Percentiles rank a stretch among this genome's conserved stretches.
phyloP scores from a whole-genome alignment of 1,140 invertebrate genomes.

The Hycleus cichorii region DNA sequence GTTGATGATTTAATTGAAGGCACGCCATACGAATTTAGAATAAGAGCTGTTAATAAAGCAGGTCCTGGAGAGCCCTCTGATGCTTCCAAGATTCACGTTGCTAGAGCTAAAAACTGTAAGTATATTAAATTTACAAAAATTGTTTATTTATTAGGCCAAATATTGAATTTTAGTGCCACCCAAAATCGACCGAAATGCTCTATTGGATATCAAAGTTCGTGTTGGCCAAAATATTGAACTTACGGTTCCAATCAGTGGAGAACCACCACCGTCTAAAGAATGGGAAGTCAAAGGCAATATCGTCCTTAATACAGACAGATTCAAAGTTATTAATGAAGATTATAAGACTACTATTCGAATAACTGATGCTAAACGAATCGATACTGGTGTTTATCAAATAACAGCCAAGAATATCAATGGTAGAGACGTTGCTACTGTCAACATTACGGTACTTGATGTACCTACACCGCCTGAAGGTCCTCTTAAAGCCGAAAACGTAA shows the following conservation, averaged over 20 bases:
- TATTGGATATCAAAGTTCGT: conserved; percentile 85
- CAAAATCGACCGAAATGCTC: conserved; percentile 87
- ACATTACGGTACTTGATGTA: conserved; percentile 82
- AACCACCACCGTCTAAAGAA: conserved; percentile 88
- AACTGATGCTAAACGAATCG: conserved; percentile 79
- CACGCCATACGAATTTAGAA: conserved; percentile 87
- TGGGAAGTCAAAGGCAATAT: conserved; percentile 81
- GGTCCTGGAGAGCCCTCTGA: conserved; percentile 87
- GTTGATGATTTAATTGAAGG: conserved; percentile 87
- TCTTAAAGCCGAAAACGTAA: conserved; percentile 71
- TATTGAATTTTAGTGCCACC: conserved; percentile 61
- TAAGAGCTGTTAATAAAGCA: conserved; percentile 90
- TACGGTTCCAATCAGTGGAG: conserved; percentile 87
- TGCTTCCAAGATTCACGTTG: conserved; percentile 78
- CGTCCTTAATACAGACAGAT: conserved; percentile 70
- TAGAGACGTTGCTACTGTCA: conserved; percentile 77
- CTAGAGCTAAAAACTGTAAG: conserved; percentile 83
- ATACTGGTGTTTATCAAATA: conserved; percentile 85
- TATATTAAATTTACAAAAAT: neutral
- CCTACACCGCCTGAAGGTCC: conserved; percentile 85
- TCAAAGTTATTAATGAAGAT: conserved; percentile 77
- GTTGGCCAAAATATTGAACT: conserved; percentile 91
- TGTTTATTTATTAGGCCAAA: too few species aligned
- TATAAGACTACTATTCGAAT: conserved; percentile 83
- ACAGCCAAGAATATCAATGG: conserved; percentile 90